Conservation (phyloP, 2,888 invertebrate genomes). For the Amiota communis region DNA sequence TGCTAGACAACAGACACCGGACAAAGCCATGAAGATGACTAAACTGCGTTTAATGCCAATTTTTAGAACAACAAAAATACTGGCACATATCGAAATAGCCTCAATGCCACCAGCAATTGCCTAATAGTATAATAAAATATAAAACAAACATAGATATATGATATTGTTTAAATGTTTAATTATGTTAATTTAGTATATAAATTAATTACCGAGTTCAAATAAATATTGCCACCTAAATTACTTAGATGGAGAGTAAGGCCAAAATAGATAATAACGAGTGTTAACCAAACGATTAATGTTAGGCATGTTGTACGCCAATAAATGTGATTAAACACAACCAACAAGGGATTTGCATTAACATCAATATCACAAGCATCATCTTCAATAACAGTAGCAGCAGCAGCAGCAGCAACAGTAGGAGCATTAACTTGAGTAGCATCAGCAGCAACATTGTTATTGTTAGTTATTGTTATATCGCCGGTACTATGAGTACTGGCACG, state of each 20-base stretch:
- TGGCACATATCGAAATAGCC: slow-evolving; percentile 81
- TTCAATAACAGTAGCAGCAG: slow-evolving; percentile 67
- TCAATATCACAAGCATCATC: slow-evolving; percentile 19
- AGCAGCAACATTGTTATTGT: not conserved
- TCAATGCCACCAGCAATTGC: slow-evolving; percentile 81
- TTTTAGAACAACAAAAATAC: slow-evolving; percentile 81
- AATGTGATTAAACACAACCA: slow-evolving; percentile 79
- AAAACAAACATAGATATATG: not conserved
- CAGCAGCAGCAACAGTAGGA: slow-evolving; percentile 25
- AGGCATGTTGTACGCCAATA: slow-evolving; percentile 81
- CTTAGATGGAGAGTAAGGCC: slow-evolving; percentile 84
- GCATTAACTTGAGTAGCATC: too few species aligned
- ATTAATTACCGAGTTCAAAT: slow-evolving; percentile 78
- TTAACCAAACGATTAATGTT: slow-evolving; percentile 82
- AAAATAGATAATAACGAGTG: slow-evolving; percentile 84
- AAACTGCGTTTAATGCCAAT: slow-evolving; percentile 82
- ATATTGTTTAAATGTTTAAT: not conserved
- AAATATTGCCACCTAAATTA: slow-evolving; percentile 83
- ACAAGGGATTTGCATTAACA: slow-evolving; percentile 74
- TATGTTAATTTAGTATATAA: not conserved
- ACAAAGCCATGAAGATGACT: slow-evolving; percentile 79
- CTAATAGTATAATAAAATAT: slow-evolving; percentile 53
- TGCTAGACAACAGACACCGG: slow-evolving; percentile 80
- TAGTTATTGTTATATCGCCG: not conserved
- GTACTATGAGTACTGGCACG: not conserved